Evolutionary conservation across 2,888 invertebrate species (phyloP).

Genomic region (Chamaedrilus cognettii): DNA sequence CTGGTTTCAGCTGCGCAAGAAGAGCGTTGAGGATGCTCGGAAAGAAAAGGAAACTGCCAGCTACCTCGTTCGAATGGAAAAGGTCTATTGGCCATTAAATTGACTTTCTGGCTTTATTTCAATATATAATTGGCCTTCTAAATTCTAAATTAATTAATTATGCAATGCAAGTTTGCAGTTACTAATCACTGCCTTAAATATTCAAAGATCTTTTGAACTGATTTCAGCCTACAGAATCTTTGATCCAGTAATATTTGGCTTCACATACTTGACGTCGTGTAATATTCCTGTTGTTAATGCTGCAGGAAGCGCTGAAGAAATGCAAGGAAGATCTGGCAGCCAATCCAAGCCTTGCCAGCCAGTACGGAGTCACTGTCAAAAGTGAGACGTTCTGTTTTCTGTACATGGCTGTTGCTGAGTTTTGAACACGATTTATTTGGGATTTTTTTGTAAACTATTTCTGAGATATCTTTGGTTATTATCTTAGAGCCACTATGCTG

Average conservation of each 20-base stretch:
- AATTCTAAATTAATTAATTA: too few species aligned
- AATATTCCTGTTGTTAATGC: constrained; percentile 2
- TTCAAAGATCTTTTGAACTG: too few species aligned
- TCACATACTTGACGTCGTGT: neutral
- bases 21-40: constrained; percentile 78
- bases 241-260: neutral
- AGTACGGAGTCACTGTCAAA: constrained; percentile 52
- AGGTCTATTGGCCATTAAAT: constrained; percentile 60
- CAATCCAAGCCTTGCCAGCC: constrained; percentile 60
- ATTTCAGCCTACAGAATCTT: too few species aligned
- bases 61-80: constrained; percentile 86
- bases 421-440: neutral
- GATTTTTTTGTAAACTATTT: neutral
- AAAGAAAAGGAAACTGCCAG: constrained; percentile 74
- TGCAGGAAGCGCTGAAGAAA: constrained; percentile 79
- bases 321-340: constrained; percentile 82
- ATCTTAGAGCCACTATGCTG: neutral
- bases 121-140: too few species aligned
- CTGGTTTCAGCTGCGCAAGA: constrained; percentile 69
- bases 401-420: too few species aligned
- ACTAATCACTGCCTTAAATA: too few species aligned
- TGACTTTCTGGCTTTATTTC: neutral
- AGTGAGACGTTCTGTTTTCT: constrained; percentile 2
- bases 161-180: too few species aligned
- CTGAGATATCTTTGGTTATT: neutral